phyloP scores from a whole-genome alignment of 2,797 vertebrate genomes.

The Sphaeramia orbicularis region DNA sequence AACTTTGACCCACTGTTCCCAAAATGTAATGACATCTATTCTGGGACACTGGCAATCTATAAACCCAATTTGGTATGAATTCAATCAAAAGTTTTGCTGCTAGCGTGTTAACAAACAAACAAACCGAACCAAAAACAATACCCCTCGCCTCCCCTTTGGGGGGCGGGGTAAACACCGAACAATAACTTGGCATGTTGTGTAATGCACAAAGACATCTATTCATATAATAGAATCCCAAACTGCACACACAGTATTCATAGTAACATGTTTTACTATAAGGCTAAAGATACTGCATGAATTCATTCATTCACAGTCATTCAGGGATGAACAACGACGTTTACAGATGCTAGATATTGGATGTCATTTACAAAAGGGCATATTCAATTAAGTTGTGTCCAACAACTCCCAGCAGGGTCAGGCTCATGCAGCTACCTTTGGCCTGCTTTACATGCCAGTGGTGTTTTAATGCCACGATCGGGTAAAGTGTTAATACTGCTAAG shows the following conservation, averaged over 20 bases:
- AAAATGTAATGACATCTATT: too few species aligned
- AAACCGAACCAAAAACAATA: too few species aligned
- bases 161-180: too few species aligned
- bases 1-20: too few species aligned
- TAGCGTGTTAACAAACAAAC: too few species aligned
- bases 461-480: slow-evolving; percentile 49
- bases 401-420: slow-evolving; percentile 1
- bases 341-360: background rate
- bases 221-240: background rate
- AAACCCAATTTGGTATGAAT: too few species aligned
- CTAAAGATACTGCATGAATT: too few species aligned
- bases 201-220: slow-evolving; percentile 1
- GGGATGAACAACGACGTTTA: slow-evolving; percentile 13
- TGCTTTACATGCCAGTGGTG: slow-evolving; percentile 21
- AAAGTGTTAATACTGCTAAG: slow-evolving; percentile 69
- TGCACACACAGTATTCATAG: background rate
- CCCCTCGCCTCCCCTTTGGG: too few species aligned
- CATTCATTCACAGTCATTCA: too few species aligned
- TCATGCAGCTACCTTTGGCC: slow-evolving; percentile 40
- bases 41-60: too few species aligned
- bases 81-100: too few species aligned
- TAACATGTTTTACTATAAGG: background rate
- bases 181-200: slow-evolving; percentile 11
- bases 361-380: slow-evolving; percentile 16
- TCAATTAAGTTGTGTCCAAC: slow-evolving; percentile 21